Evolutionary conservation across 35 echinoderm and acorn worm genomes (phyloP), one percentile per base, ranked within the genome.

Genomic region (Ophioderma brevispina): DNA sequence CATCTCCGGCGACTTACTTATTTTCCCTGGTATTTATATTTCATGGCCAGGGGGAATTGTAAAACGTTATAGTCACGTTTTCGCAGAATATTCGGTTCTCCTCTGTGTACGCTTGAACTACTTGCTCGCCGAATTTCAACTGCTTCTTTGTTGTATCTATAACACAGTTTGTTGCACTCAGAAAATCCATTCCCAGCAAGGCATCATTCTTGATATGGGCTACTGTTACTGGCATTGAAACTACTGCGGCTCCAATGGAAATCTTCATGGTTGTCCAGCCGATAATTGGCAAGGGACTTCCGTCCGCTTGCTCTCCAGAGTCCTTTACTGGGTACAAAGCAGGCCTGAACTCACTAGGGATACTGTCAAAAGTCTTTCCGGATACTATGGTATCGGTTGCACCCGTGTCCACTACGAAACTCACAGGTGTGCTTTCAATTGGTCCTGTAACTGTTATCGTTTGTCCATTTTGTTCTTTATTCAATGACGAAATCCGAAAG

Each of bases 101-200:
- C 13, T 46, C 56, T 35, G 33, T 33, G 31, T 37, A 55, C 11
- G 30, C 30, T 36, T 46, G 82, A 42, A 85, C 33, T 25, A 70
- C 49, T 1, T 56, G 10, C 33, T 55, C 82, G 56, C 82, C 82
- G 31, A 46, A 85, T 33, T 85, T 25, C 18, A 85, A 39, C 33
- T 55, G 56, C 41, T 35, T 35, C 30, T 85, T 85, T 21, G 30
- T 34, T 8, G 64, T 31, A 33, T 84, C 49, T 84, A 84, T 84
- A 2, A 84, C 82, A 55, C 82, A 84, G 13, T 56, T 30, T 31
- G 46, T 23, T 18, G 34, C 32, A 21, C 64, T 37, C 82, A 85
- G 25, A 33, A 85, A 85, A 33, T 85, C 82, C 49, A 85, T 33
- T 85, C 82, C 82, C 30, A 85, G 36, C 64, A 85, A 36, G 1